Evolutionary conservation across 2,113 vertebrate genomes (phyloP).

Genomic region (Vicugna pacos): DNA sequence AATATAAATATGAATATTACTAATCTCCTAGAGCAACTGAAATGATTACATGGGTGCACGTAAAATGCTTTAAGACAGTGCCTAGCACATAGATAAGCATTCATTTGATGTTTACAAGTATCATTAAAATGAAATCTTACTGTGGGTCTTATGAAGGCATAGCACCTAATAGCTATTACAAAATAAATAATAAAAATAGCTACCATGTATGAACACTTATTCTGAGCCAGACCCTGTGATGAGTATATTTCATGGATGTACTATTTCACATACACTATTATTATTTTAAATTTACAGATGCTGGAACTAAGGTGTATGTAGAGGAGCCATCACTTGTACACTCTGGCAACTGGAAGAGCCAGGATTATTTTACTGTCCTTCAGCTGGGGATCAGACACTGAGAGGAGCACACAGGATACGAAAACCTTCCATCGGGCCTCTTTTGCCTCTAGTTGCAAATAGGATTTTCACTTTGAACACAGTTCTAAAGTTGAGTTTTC

Average conservation of each 20-base stretch:
- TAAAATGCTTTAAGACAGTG: neutral
- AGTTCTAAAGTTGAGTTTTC: neutral
- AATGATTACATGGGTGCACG: rapidly evolving
- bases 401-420: no score
- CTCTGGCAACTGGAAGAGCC: neutral
- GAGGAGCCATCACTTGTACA: neutral
- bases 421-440: neutral
- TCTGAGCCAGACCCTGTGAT: neutral
- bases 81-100: neutral
- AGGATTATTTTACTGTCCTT: neutral
- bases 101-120: neutral
- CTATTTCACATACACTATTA: neutral
- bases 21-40: neutral
- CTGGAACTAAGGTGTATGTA: neutral
- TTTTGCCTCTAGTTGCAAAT: neutral
- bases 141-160: neutral
- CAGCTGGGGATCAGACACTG: neutral
- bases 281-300: neutral
- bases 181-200: neutral
- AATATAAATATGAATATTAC: neutral
- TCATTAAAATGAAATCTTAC: neutral
- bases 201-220: neutral
- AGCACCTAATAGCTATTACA: neutral
- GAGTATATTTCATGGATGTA: neutral
- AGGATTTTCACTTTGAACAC: neutral